phyloP scores from a whole-genome alignment of 2,797 vertebrate species.

The Aulostomus chinensis region DNA sequence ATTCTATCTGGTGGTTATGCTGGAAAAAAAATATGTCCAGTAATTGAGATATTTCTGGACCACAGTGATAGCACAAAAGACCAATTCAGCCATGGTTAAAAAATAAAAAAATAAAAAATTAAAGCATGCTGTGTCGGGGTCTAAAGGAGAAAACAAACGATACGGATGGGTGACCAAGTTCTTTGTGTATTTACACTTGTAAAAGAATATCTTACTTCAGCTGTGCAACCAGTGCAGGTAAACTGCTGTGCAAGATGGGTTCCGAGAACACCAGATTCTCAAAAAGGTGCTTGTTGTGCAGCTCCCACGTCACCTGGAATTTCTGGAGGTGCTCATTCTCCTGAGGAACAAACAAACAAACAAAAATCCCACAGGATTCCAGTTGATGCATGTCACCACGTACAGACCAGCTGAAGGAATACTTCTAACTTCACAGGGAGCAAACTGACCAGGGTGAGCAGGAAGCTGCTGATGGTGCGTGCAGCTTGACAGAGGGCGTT shows the following conservation, averaged over 20 bases:
- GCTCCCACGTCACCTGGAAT: constrained; percentile 98
- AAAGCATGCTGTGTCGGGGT: too few species aligned
- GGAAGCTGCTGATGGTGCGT: constrained; percentile 95
- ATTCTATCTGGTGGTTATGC: too few species aligned
- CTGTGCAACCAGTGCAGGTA: constrained; percentile 92
- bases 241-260: constrained; percentile 92
- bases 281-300: constrained; percentile 99
- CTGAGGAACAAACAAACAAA: constrained; percentile 66
- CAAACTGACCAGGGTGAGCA: constrained; percentile 90
- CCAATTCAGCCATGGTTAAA: too few species aligned
- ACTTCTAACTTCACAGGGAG: background rate
- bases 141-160: too few species aligned
- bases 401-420: background rate
- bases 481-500: constrained; percentile 95
- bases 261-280: constrained; percentile 97
- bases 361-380: background rate
- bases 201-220: constrained; percentile 83
- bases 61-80: too few species aligned
- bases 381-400: background rate
- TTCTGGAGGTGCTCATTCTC: constrained; percentile 97
- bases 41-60: too few species aligned
- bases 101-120: too few species aligned
- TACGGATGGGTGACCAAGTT: too few species aligned
- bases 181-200: too few species aligned
- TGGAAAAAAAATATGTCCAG: too few species aligned